Evolutionary conservation across 2,797 vertebrate species (phyloP).

Genomic region (Karalla daura): DNA sequence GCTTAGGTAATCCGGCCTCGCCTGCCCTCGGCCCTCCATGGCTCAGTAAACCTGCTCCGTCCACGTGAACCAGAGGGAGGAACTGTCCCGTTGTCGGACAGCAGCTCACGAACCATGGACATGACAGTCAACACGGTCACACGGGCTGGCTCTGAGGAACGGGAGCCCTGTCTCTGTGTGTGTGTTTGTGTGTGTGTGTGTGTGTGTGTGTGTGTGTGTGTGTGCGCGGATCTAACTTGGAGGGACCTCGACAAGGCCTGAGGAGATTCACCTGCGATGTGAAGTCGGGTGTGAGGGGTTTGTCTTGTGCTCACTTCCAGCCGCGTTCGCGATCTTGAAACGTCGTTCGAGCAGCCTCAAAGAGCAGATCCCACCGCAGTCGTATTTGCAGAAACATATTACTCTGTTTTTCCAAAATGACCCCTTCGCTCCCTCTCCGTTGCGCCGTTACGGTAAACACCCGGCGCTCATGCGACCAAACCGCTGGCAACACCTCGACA

Average conservation of each 20-base stretch:
- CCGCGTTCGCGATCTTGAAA: slow-evolving; percentile 28
- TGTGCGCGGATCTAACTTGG: slow-evolving; percentile 11
- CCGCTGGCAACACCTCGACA: slow-evolving; percentile 36
- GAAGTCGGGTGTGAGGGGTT: slow-evolving; percentile 33
- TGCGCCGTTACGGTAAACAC: background rate
- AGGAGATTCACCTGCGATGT: slow-evolving; percentile 55
- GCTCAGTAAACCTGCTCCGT: background rate
- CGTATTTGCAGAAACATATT: no score
- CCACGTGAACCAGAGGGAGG: slow-evolving; percentile 20
- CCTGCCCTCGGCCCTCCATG: background rate
- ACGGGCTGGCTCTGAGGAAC: slow-evolving; percentile 11
- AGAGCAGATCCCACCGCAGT: background rate
- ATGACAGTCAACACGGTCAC: background rate
- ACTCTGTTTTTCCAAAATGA: slow-evolving; percentile 12
- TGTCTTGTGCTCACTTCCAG: slow-evolving; percentile 27
- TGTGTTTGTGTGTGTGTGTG: background rate
- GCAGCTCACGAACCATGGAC: slow-evolving; percentile 15
- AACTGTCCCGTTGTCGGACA: slow-evolving; percentile 29
- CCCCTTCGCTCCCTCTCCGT: background rate
- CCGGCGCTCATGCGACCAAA: slow-evolving; percentile 14
- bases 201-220: slow-evolving; percentile 15
- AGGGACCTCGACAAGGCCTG: slow-evolving; percentile 30
- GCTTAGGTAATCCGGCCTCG: background rate
- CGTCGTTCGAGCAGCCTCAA: slow-evolving; percentile 38
- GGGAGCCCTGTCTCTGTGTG: slow-evolving; percentile 19